Evolutionary conservation across 1,140 invertebrate species (phyloP).

Genomic region (Odontomachus brunneus): DNA sequence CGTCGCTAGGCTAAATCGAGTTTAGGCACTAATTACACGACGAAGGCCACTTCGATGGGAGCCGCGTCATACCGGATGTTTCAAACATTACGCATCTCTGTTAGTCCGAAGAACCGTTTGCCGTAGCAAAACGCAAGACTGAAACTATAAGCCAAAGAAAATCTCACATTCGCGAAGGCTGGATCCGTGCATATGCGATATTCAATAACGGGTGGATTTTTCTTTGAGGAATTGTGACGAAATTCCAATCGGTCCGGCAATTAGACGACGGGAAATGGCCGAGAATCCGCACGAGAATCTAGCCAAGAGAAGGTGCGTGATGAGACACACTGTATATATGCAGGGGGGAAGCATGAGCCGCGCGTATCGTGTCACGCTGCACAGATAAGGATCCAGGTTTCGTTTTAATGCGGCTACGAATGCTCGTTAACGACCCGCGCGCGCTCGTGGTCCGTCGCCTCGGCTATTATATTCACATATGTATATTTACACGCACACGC

Average conservation of each 20-base stretch:
- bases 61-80: slow-evolving; percentile 3
- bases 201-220: too few relatives aligned
- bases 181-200: too few relatives aligned
- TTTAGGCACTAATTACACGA: slow-evolving; percentile 78
- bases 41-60: slow-evolving; percentile 40
- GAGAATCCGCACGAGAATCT: slow-evolving; percentile 4
- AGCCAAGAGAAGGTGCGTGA: slow-evolving; percentile 6
- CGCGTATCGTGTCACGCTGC: slow-evolving; percentile 75
- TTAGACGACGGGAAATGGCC: background rate
- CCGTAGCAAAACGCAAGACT: too few relatives aligned
- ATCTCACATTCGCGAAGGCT: too few relatives aligned
- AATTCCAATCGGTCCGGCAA: too few relatives aligned
- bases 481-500: slow-evolving; percentile 5
- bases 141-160: too few relatives aligned
- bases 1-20: slow-evolving; percentile 73
- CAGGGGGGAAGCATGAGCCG: slow-evolving; percentile 61
- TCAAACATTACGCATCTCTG: background rate
- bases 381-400: slow-evolving; percentile 78
- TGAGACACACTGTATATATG: slow-evolving; percentile 33
- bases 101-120: too few relatives aligned
- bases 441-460: slow-evolving; percentile 61
- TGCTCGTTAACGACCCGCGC: slow-evolving; percentile 68
- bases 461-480: slow-evolving; percentile 60
- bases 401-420: slow-evolving; percentile 68
- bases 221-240: too few relatives aligned